These are phyloP conservation scores for Lophura nycthemera DNA, from an alignment of 2,113 vertebrate genomes.

Conservation along the genomic window DNA sequence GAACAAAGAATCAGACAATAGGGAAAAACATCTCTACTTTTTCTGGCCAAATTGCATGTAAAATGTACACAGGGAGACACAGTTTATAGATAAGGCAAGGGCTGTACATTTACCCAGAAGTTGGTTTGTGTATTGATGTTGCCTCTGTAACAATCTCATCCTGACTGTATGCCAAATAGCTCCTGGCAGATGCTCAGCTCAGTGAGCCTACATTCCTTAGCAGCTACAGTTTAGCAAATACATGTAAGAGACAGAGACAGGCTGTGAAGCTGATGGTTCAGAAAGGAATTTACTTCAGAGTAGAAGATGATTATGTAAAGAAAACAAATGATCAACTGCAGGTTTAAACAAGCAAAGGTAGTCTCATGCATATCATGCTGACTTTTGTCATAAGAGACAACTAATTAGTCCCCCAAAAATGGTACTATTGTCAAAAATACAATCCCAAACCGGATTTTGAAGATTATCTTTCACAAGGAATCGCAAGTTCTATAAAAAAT, in stretches of 20 bases:
- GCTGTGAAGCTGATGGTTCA: constrained; percentile 32
- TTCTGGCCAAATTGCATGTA: not conserved
- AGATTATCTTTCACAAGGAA: not conserved
- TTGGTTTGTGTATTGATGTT: constrained; percentile 38
- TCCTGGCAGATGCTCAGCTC: constrained; percentile 53
- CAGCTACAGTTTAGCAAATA: constrained; percentile 39
- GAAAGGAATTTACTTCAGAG: not conserved
- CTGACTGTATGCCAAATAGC: constrained; percentile 21
- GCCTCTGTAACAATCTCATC: not conserved
- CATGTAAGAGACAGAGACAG: constrained; percentile 21
- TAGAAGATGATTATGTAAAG: not conserved
- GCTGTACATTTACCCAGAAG: not conserved
- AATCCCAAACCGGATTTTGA: not conserved
- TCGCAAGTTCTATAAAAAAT: not conserved
- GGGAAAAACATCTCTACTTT: not conserved
- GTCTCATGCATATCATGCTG: not conserved
- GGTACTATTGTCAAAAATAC: not conserved
- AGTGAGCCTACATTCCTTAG: constrained; percentile 6
- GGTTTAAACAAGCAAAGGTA: not conserved
- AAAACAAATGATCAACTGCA: not conserved
- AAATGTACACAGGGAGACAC: not conserved
- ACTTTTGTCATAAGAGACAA: not conserved
- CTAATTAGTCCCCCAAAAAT: not conserved
- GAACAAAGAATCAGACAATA: not conserved
- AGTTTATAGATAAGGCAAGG: not conserved